These are phyloP conservation scores for Lamprologus ornatipinnis DNA, from an alignment of 2,113 vertebrate species.

Conservation along the genomic window DNA sequence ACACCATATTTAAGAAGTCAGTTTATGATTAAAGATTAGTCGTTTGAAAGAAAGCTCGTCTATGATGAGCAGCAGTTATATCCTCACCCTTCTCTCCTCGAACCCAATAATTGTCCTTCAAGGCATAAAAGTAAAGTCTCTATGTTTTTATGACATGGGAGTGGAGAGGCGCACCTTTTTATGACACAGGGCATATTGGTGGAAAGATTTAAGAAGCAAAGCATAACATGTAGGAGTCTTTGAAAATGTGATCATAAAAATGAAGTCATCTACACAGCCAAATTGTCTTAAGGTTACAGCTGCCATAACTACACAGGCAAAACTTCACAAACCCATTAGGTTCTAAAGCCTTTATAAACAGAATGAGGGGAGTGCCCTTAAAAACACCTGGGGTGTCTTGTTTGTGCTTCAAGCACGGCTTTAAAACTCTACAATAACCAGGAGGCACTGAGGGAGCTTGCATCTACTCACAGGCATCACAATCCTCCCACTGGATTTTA, in stretches of 20 bases:
- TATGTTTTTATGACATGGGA: conserved; percentile 30
- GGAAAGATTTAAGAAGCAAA: conserved; percentile 47
- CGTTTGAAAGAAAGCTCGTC: not conserved
- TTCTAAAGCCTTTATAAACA: conserved; percentile 9
- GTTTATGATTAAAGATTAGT: not conserved
- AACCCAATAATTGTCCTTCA: conserved; percentile 19
- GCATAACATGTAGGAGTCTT: conserved; percentile 12
- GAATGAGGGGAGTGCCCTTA: not conserved
- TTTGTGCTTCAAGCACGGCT: conserved; percentile 8
- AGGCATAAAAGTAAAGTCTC: conserved; percentile 33
- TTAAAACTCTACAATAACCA: conserved; percentile 1
- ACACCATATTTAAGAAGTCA: not conserved
- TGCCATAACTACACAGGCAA: conserved; percentile 23
- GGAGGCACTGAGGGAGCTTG: not conserved
- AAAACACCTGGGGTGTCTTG: conserved; percentile 17
- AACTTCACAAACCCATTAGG: conserved; percentile 25
- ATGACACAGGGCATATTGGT: conserved; percentile 17
- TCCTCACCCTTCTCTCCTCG: not conserved
- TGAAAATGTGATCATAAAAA: conserved; percentile 44
- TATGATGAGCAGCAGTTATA: not conserved
- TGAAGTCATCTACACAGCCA: conserved; percentile 12
- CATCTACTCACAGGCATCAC: not conserved
- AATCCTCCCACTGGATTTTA: not conserved
- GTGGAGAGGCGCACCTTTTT: conserved; percentile 23
- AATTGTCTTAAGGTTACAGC: conserved; percentile 22